Evolutionary conservation across 2,113 vertebrate genomes (phyloP), one percentile per base, ranked within the genome.

Genomic region (Theropithecus gelada): DNA sequence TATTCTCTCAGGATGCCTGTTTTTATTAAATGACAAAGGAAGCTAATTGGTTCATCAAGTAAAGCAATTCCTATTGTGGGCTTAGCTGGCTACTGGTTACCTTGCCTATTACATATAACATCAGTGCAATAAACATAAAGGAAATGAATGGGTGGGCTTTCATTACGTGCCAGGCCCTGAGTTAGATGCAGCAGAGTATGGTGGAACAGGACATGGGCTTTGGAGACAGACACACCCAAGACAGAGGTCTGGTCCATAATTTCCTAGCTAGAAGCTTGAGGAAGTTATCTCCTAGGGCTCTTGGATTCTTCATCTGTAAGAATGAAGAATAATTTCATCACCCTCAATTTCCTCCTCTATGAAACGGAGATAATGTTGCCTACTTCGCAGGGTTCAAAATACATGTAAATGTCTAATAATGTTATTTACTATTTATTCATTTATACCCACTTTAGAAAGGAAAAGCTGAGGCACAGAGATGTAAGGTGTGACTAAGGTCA

Each of bases 11-110:
- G 48, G 52, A 95, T 18, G 61, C 40, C 86, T 40, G 48, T 68
- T 94, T 91, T 66, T 93, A 88, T n/a, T 72, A 94, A 72, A 81
- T 88, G 50, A 96, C n/a, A 75, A 70, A 75, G 50, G 83, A 93
- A 80, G 84, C 88, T 96, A 93, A 78, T 55, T 89, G 86, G 45
- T 94, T 93, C 50, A 45, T 92, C 86, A 75, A 86, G 45, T 75
- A 35, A 80, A 92, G 76, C 68, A 55, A 93, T 96, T 93, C 43
- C 23, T 73, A 30, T 38, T 79, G 27, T 13, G 82, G 38, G 43
- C 14, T 96, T 78, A 79, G 52, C 64, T 66, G 79, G 57, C 82
- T 75, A 85, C 73, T 2, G 18, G n/a, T 52, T 76, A 45, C 52
- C 66, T 92, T 43, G 70, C 43, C 22, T 23, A 35, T 55, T 27